These are phyloP conservation scores for Lepidochrysops patricia DNA, from an alignment of 2,888 invertebrate species.

Conservation along the genomic window DNA sequence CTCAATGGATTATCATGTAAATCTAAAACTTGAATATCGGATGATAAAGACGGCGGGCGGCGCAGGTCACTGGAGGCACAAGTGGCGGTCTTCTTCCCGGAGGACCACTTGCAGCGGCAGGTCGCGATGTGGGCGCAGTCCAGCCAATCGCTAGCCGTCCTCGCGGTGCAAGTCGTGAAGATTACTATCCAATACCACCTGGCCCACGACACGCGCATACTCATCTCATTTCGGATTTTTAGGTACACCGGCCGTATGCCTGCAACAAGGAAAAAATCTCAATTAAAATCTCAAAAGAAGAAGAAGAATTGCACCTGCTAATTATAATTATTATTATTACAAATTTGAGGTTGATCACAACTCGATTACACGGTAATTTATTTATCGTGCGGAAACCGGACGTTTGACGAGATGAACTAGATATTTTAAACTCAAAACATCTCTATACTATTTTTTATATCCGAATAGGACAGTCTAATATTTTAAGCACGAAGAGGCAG, in stretches of 20 bases:
- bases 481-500: too few species aligned
- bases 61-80: conserved; percentile 88
- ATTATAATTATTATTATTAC: neutral
- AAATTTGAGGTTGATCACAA: neutral
- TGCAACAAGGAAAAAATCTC: conserved; percentile 49
- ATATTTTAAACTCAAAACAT: too few species aligned
- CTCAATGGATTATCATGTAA: conserved; percentile 87
- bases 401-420: too few species aligned
- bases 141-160: conserved; percentile 83
- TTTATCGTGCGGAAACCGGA: too few species aligned
- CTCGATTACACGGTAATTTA: too few species aligned
- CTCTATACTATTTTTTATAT: too few species aligned
- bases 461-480: too few species aligned
- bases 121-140: conserved; percentile 88
- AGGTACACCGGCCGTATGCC: conserved; percentile 67
- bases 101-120: conserved; percentile 94
- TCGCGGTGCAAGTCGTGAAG: conserved; percentile 66
- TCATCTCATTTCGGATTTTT: conserved; percentile 71
- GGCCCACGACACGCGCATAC: conserved; percentile 73
- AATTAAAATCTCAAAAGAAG: neutral
- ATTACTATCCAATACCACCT: conserved; percentile 72
- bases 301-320: too few species aligned
- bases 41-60: conserved; percentile 79
- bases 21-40: conserved; percentile 81
- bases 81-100: conserved; percentile 91